Conservation (phyloP, 2,113 vertebrate genomes). For the Conger conger region DNA sequence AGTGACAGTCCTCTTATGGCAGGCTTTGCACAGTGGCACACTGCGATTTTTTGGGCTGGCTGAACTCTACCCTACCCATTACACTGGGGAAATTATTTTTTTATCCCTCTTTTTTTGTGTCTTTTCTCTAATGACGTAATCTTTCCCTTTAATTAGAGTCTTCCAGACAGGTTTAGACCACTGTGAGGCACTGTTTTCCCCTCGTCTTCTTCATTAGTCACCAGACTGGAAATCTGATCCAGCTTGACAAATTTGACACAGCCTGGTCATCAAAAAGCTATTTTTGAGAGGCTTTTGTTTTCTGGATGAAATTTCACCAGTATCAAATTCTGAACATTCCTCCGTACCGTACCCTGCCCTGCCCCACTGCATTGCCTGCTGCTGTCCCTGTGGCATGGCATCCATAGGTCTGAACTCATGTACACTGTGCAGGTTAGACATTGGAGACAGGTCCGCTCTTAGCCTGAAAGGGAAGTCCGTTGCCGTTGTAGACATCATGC, state of each 20-base stretch:
- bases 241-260: background rate
- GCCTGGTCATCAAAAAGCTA: background rate
- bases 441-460: too few species aligned
- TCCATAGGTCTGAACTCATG: too few species aligned
- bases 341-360: too few species aligned
- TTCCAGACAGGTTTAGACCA: too few species aligned
- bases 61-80: background rate
- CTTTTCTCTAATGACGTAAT: constrained; percentile 40
- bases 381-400: constrained; percentile 36
- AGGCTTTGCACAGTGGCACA: background rate
- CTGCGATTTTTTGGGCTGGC: background rate
- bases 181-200: constrained; percentile 49
- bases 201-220: background rate
- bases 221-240: background rate
- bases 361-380: too few species aligned
- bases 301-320: constrained; percentile 11
- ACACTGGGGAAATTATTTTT: background rate
- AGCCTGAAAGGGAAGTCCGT: background rate
- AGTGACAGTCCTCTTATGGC: background rate
- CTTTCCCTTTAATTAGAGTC: constrained; percentile 51
- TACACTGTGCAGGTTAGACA: too few species aligned
- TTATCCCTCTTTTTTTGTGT: background rate
- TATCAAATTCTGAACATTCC: background rate
- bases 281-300: background rate
- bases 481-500: too few species aligned